Evolutionary conservation across 2,797 vertebrate species (phyloP), one percentile per base, ranked within the genome.

Genomic region (Gymnothorax reevesii): DNA sequence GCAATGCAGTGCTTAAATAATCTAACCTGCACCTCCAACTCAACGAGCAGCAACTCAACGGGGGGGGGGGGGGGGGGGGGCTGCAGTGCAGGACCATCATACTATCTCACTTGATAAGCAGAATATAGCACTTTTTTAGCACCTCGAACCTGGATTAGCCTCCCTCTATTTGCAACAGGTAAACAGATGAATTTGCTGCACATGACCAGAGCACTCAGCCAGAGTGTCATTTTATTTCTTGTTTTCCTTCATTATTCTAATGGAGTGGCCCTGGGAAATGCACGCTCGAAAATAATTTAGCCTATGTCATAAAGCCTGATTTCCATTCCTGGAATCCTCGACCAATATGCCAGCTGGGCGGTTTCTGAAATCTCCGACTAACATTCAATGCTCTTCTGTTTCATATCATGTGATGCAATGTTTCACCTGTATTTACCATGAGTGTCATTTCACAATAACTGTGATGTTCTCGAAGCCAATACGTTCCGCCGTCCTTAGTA

Each of bases 291-390:
- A 75, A 15, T 27, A 33, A 75, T 33, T 75, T 42, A 94, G 60
- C 17, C 15, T 69, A 97, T 94, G 87, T 96, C 92, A 86, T 92
- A 96, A 92, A 98, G 92, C 0, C 95, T 91, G 17, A 88, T 82
- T 0, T 93, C 66, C 0, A 95, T 95, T 86, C 92, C 93, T 0
- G 93, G 87, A 0, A 97, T 77, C 73, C 13, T 77, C 42, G 13
- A 49, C 33, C 33, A 71, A 99, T 92, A 80, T 54, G 49, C 20
- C 77, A 54, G 52, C 73, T 49, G 27, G 1, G 49, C 25, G n/a
- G 77, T 80, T 80, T 80, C 77, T 22, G 52, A 10, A 9, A 55
- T n/a, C 49, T 54, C 20, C 1, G 55, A 4, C 17, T 49, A 79
- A 79, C 42, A 77, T 33, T 77, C 73, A 52, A 77, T 13, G 9